Conservation (phyloP, 2,888 invertebrate species). For the Nephrocerus scutellatus region DNA sequence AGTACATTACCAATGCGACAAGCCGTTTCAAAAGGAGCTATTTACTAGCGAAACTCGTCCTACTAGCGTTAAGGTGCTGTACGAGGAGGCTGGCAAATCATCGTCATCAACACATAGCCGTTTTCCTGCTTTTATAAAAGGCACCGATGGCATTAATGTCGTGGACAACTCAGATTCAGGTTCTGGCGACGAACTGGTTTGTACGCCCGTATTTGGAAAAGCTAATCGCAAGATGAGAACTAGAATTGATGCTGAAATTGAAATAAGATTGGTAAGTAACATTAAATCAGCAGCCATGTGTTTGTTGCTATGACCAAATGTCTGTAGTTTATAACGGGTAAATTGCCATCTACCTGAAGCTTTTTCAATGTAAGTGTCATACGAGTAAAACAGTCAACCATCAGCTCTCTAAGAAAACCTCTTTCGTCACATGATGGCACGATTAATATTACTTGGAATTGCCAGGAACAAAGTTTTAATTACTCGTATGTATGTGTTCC, state of each 20-base stretch:
- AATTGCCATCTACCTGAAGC: too few species aligned
- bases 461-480: too few species aligned
- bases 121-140: too few species aligned
- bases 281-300: too few species aligned
- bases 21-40: constrained; percentile 62
- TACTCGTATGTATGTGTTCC: too few species aligned
- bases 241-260: constrained; percentile 74
- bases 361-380: too few species aligned
- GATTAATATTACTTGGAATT: too few species aligned
- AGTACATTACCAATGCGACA: constrained; percentile 66
- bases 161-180: constrained; percentile 23
- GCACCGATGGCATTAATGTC: constrained; percentile 52
- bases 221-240: constrained; percentile 61
- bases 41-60: constrained; percentile 72
- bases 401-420: too few species aligned
- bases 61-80: constrained; percentile 65
- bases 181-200: constrained; percentile 58
- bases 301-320: too few species aligned
- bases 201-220: constrained; percentile 73
- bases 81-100: constrained; percentile 65
- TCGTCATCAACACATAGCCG: constrained; percentile 58
- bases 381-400: too few species aligned
- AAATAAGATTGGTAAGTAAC: constrained; percentile 75
- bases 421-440: too few species aligned
- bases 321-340: too few species aligned